Base-by-base conservation (phyloP, 2,797 vertebrate genomes). In the Galaxias olidus region DNA sequence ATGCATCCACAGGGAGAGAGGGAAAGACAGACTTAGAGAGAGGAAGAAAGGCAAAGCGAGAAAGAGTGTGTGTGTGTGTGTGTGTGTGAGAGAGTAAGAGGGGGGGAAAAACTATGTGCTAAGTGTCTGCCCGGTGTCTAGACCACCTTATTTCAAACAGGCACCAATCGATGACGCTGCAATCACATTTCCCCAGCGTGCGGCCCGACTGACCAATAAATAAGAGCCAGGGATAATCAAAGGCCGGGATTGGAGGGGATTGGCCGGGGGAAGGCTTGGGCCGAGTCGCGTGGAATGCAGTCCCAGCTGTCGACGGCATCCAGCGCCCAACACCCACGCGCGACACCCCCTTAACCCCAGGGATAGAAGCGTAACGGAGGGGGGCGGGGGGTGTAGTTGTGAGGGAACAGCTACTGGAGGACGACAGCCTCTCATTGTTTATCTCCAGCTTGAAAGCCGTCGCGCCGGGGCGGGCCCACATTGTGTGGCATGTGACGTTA, bases 91-190 rank as follows among this genome's bases (percentile, higher is more conserved):
- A 43, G 18, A 15, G 4, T 13, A 8, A 10, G 12, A 44, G n/a
- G 3, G 18, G 20, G 41, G 49, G 63, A 54, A 60, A 53, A 61
- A 19, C 30, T 19, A 50, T 56, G 48, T 59, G 65, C 72, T 68
- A 62, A 63, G 72, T 69, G 74, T 76, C 67, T 70, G 68, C 50
- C 65, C 49, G 10, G 55, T 73, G 76, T 84, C 80, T 73, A 69
- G 51, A 65, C 79, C 41, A 42, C 72, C 76, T 79, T 76, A 79
- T 87, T 88, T 85, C 68, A 79, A 86, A 84, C 45, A 57, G 73
- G 80, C 77, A 82, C 69, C 81, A 90, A 89, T 88, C 83, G 79
- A 88, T 86, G 77, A 44, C 9, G 51, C 71, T 68, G 73, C 58
- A 75, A 83, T 82, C 84, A 78, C 70, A 80, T 85, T 87, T 81